Conservation (phyloP, 2,113 vertebrate genomes). For the Smithornis capensis region DNA sequence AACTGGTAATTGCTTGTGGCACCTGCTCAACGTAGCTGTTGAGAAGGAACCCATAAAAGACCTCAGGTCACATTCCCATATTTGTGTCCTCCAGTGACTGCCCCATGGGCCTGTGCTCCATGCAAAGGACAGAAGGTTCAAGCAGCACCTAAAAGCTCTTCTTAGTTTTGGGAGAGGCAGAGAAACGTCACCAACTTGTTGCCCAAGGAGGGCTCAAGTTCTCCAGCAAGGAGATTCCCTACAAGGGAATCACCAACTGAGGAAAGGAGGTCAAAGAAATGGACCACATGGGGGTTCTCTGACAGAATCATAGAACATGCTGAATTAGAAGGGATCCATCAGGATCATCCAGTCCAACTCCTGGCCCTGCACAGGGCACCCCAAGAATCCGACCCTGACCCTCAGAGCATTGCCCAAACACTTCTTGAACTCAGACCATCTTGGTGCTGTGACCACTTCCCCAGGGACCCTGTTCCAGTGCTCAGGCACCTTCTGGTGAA, state of each 20-base stretch:
- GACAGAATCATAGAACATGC: not conserved
- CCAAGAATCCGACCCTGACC: not conserved
- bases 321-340: not conserved
- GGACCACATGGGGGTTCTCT: not conserved
- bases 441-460: not conserved
- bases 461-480: not conserved
- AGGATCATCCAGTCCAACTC: not conserved
- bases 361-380: not conserved
- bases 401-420: not conserved
- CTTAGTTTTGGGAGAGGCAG: not conserved
- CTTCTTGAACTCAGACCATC: not conserved
- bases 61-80: not conserved
- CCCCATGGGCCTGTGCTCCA: not conserved
- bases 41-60: not conserved
- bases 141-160: not conserved
- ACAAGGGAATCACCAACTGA: not conserved
- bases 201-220: fast-evolving
- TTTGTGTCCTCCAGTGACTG: not conserved
- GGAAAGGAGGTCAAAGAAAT: not conserved
- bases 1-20: slow-evolving; percentile 7
- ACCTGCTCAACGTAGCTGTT: not conserved
- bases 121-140: not conserved
- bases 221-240: not conserved
- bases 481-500: not conserved
- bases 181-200: fast-evolving